Base-by-base conservation (phyloP, 2,888 invertebrate species). In the Trichopoda pennipes region DNA sequence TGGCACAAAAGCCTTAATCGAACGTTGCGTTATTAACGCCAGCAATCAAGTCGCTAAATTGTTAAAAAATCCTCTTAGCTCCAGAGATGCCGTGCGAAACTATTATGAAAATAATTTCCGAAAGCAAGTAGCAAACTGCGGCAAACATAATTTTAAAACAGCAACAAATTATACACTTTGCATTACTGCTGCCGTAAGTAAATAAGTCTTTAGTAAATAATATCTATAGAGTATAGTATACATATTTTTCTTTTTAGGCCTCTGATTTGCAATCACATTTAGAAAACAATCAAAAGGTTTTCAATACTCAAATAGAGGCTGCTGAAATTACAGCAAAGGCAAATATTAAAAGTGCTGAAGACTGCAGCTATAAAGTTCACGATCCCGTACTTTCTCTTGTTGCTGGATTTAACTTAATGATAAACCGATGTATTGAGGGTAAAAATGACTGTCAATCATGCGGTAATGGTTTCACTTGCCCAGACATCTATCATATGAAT, bases 21-120 rank as follows among this genome's bases (percentile, higher is more conserved):
- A 49, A 2, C 55, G 10, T 9, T 86, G 86, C 53, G 49, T 60
- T 3, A 19, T 32, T 10, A 19, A 64, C 1, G 85, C 85, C 16
- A 73, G 14, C 0, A 69, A 10, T 14, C 63, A 68, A 19, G 12
- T 78, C 8, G 53, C 12, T 17, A 23, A 2, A 16, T 47, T 82
- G 3, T 14, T 79, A 14, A 19, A 12, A 3, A 3, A 17, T 1
- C 44, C 64, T 0, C 23, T 7, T 4, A 23, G 17, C 16, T 80
- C 81, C 1, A 79, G 55, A 32, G 17, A 19, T 19, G 1, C 16
- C 0, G 35, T 81, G 12, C 23, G 60, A 21, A 51, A 12, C 17
- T 79, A 69, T 17, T 51, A 69, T n/a, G 61, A 23, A 38, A 32
- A n/a, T 8, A 14, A 53, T 9, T 72, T 70, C n/a, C 44, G 61